Evolutionary conservation across 2,888 invertebrate species (phyloP).

Genomic region (Meteorus colon): DNA sequence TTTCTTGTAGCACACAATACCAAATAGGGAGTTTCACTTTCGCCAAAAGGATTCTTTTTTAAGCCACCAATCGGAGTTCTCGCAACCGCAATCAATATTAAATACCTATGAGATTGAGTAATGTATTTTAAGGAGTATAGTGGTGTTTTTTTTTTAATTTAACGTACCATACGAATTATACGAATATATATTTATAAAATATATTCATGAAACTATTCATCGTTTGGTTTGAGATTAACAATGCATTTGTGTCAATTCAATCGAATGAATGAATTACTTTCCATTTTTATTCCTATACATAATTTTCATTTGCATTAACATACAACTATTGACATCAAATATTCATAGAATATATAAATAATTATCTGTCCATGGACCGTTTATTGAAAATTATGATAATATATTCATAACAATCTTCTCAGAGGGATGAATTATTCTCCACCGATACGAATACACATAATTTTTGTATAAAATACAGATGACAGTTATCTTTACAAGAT

Average conservation of each 20-base stretch:
- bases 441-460: neutral
- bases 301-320: no score
- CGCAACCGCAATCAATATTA: neutral
- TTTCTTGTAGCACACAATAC: constrained; percentile 9
- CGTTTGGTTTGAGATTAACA: no score
- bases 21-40: constrained; percentile 33
- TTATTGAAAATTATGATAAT: neutral
- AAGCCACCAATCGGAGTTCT: neutral
- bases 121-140: neutral
- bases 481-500: neutral
- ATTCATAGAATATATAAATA: neutral
- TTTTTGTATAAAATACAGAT: neutral
- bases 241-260: no score
- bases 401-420: neutral
- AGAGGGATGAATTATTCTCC: no score
- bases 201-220: no score
- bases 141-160: neutral
- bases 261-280: no score
- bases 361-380: neutral
- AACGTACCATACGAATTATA: no score
- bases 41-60: constrained; percentile 2
- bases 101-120: neutral
- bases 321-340: neutral
- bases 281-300: no score
- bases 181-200: no score